Conservation (phyloP, 2,797 vertebrate species). For the Myotis planiceps region DNA sequence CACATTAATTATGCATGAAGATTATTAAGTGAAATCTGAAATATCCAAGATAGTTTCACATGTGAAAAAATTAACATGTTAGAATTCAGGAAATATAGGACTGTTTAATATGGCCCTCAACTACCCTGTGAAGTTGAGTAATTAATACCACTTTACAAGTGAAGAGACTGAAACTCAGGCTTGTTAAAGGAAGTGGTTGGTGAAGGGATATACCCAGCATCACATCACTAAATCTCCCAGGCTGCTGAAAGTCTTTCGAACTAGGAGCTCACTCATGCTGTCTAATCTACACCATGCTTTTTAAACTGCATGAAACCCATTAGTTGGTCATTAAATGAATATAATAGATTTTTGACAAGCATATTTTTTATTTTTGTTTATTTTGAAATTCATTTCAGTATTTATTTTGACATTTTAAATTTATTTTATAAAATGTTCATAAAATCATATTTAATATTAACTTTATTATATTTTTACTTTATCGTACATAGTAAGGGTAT, state of each 20-base stretch:
- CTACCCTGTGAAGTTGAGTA: not conserved
- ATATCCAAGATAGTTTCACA: not conserved
- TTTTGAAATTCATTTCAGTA: conserved; percentile 24
- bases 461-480: not conserved
- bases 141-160: not conserved
- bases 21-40: not conserved
- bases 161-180: not conserved
- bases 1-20: not conserved
- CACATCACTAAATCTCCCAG: not conserved
- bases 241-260: not conserved
- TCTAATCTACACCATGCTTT: not conserved
- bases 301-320: not conserved
- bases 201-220: not conserved
- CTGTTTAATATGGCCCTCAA: not conserved
- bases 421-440: not conserved
- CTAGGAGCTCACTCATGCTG: not conserved
- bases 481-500: not conserved
- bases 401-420: conserved; percentile 20
- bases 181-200: not conserved
- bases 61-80: not conserved
- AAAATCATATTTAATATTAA: not conserved
- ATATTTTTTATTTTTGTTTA: not conserved
- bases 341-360: not conserved
- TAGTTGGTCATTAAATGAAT: not conserved
- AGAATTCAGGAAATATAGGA: not conserved